Conservation (phyloP, 2,113 vertebrate genomes). For the Blennius ocellaris region DNA sequence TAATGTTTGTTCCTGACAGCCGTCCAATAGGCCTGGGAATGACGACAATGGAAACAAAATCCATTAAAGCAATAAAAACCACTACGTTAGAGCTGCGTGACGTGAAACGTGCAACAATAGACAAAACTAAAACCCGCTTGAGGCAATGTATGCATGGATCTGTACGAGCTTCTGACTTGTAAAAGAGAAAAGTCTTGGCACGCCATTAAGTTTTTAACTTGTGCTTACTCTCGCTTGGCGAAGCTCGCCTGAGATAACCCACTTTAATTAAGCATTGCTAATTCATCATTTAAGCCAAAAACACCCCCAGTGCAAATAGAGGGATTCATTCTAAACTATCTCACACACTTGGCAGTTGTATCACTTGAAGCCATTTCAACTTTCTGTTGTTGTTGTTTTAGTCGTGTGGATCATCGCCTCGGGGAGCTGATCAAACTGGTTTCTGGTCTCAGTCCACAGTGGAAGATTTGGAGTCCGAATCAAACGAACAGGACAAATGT, state of each 20-base stretch:
- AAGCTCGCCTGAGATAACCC: conserved; percentile 44
- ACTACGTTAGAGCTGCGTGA: background rate
- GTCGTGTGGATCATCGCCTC: conserved; percentile 3
- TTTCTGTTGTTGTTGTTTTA: conserved; percentile 7
- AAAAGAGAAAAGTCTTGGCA: conserved; percentile 26
- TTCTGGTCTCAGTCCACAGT: background rate
- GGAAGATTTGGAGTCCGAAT: background rate
- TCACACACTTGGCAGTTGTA: conserved; percentile 16
- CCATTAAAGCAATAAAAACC: conserved; percentile 10
- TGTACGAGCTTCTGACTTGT: conserved; percentile 3
- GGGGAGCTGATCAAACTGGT: background rate
- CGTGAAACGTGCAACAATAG: background rate
- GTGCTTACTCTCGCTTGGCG: conserved; percentile 50
- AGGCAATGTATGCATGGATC: conserved; percentile 15
- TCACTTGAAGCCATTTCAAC: conserved; percentile 21
- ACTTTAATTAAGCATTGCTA: conserved; percentile 50
- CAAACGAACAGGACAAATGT: background rate
- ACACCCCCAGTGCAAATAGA: conserved; percentile 20
- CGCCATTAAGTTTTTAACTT: conserved; percentile 43
- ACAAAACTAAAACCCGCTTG: background rate
- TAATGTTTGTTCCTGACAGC: conserved; percentile 9
- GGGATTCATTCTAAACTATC: conserved; percentile 28
- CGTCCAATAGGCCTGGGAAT: background rate
- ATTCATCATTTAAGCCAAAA: conserved; percentile 56
- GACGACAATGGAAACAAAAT: conserved; percentile 3